Evolutionary conservation across 1,140 invertebrate species (phyloP).

Genomic region (Drosophila melanica): DNA sequence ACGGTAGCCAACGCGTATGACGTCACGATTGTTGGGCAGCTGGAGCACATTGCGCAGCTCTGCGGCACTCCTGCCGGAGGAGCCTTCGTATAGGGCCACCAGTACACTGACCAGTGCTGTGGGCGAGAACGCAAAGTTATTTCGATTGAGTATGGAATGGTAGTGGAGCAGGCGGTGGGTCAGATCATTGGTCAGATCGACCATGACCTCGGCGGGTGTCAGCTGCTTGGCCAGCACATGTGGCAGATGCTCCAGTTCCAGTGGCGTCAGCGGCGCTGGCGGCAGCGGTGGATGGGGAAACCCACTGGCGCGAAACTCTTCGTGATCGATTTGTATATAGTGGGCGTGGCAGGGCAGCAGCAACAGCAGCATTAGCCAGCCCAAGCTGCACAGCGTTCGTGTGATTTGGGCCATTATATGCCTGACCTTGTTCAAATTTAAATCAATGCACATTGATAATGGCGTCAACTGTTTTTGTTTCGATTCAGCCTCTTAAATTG

Average conservation of each 20-base stretch:
- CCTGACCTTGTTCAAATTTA: slow-evolving; percentile 54
- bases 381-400: slow-evolving; percentile 10
- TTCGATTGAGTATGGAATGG: slow-evolving; percentile 87
- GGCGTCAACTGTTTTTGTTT: slow-evolving; percentile 54
- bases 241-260: slow-evolving; percentile 61
- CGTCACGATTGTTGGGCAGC: slow-evolving; percentile 88
- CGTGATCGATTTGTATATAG: slow-evolving; percentile 78
- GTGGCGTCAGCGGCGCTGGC: slow-evolving; percentile 56
- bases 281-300: slow-evolving; percentile 68
- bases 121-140: slow-evolving; percentile 93
- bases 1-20: slow-evolving; percentile 90
- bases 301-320: slow-evolving; percentile 73
- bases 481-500: background rate
- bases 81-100: slow-evolving; percentile 90
- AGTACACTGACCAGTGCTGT: slow-evolving; percentile 91
- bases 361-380: slow-evolving; percentile 1
- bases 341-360: slow-evolving; percentile 49
- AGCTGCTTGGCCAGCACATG: slow-evolving; percentile 66
- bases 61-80: slow-evolving; percentile 87
- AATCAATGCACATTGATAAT: slow-evolving; percentile 72
- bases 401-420: slow-evolving; percentile 33
- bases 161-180: slow-evolving; percentile 89
- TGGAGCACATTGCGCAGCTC: slow-evolving; percentile 88
- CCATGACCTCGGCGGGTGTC: slow-evolving; percentile 89
- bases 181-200: slow-evolving; percentile 90